Evolutionary conservation across 2,797 vertebrate genomes (phyloP).

Genomic region (Percopsis omiscomaycus): DNA sequence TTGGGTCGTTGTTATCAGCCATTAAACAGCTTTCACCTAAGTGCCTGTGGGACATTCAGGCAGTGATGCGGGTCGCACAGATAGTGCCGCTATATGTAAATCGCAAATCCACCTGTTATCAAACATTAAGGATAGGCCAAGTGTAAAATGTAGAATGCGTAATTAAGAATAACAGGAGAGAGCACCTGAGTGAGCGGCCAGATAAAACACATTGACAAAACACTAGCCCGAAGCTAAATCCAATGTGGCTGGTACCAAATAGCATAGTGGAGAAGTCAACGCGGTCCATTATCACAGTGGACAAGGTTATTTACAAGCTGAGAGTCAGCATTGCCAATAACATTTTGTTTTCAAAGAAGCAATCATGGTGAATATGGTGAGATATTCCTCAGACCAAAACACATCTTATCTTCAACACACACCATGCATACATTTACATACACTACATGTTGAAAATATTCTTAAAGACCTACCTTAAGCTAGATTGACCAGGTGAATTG

Average conservation of each 20-base stretch:
- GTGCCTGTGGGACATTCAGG: slow-evolving; percentile 63
- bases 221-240: slow-evolving; percentile 69
- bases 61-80: slow-evolving; percentile 67
- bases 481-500: not conserved
- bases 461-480: not conserved
- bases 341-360: slow-evolving; percentile 53
- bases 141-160: slow-evolving; percentile 64
- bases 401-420: slow-evolving; percentile 9
- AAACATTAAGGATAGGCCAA: slow-evolving; percentile 61
- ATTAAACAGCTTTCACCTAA: slow-evolving; percentile 74
- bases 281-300: slow-evolving; percentile 56
- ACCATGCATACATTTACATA: slow-evolving; percentile 7
- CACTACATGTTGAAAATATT: not conserved
- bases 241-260: slow-evolving; percentile 69
- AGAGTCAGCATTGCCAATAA: slow-evolving; percentile 47
- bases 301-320: slow-evolving; percentile 67
- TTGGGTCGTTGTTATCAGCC: slow-evolving; percentile 72
- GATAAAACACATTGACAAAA: slow-evolving; percentile 77
- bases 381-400: slow-evolving; percentile 15
- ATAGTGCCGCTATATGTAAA: slow-evolving; percentile 68
- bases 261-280: slow-evolving; percentile 61
- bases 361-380: slow-evolving; percentile 47
- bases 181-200: slow-evolving; percentile 68
- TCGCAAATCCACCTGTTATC: slow-evolving; percentile 73
- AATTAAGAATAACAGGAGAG: slow-evolving; percentile 71